Evolutionary conservation across 2,888 invertebrate genomes (phyloP), one percentile per base, ranked within the genome.

Genomic region (Muscina levida): DNA sequence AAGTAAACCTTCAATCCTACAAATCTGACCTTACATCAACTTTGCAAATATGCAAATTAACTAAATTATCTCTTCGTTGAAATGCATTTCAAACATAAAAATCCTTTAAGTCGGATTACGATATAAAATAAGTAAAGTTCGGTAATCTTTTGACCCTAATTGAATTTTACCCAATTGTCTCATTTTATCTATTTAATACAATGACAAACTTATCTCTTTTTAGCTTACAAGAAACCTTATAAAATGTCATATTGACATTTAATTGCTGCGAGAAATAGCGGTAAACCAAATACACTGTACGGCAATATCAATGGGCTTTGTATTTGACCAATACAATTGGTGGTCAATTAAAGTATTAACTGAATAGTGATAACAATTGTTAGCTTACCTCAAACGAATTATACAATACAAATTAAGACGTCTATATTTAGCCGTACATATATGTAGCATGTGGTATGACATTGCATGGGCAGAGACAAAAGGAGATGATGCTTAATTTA

Each of bases 121-220:
- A 22, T 2, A 13, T 24, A 22, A 53, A 24, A 13, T 53, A 53
- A 24, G 6, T 11, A 22, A 13, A 13, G 1, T 53, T 53, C 24
- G 53, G 22, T 53, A 22, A 53, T 53, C 53, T 53, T 22, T 53
- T 53, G 53, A 24, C 53, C 53, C 51, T 22, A 22, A 51, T 51
- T 46, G 22, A 31, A 31, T 31, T 31, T 3, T 31, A 31, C 8
- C 3, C 31, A 31, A 31, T 31, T 31, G 31, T 31, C 31, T 8
- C 31, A 3, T 31, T 31, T 31, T n/a, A n/a, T n/a, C n/a, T n/a
- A n/a, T n/a, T n/a, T n/a, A n/a, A n/a, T n/a, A n/a, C n/a, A n/a
- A n/a, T n/a, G n/a, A n/a, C n/a, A n/a, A n/a, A n/a, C n/a, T n/a
- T n/a, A 24, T 24, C 24, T 53, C 53, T 17, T 46, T 46, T 31